Evolutionary conservation across 30 jellyfish, hydroid and myxozoan species (phyloP).

Genomic region (Chrysaora quinquecirrha): DNA sequence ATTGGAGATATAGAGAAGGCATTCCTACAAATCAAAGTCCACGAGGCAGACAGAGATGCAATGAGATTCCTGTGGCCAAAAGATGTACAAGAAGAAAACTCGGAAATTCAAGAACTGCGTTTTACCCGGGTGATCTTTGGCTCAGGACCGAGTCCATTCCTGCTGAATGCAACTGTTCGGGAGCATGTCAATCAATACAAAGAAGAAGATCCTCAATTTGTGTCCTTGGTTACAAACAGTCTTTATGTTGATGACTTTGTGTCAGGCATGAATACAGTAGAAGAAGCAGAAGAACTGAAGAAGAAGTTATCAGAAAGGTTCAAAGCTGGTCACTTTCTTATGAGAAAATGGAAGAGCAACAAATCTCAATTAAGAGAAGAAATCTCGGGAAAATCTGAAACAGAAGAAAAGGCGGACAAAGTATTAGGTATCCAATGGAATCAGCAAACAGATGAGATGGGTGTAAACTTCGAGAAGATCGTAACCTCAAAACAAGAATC

Average conservation of each 20-base stretch:
- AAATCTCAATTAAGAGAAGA: not conserved
- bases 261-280: not conserved
- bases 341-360: slow-evolving; percentile 42
- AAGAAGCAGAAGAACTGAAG: slow-evolving; percentile 30
- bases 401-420: not conserved
- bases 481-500: not conserved
- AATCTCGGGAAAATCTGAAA: not conserved
- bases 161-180: slow-evolving; percentile 25
- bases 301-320: not conserved
- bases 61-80: slow-evolving; percentile 39
- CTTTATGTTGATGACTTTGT: slow-evolving; percentile 19
- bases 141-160: not conserved
- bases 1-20: slow-evolving; percentile 26
- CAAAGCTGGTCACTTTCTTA: not conserved
- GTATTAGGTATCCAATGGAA: slow-evolving; percentile 39
- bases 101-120: slow-evolving; percentile 1
- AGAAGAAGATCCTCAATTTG: slow-evolving; percentile 5
- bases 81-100: not conserved
- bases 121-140: slow-evolving; percentile 31
- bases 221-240: not conserved
- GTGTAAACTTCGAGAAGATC: not conserved
- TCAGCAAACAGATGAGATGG: not conserved
- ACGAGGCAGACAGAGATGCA: slow-evolving; percentile 15
- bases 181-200: slow-evolving; percentile 15
- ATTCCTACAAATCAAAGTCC: slow-evolving; percentile 15